Evolutionary conservation across 2,113 vertebrate genomes (phyloP).

Genomic region (Grus americana): DNA sequence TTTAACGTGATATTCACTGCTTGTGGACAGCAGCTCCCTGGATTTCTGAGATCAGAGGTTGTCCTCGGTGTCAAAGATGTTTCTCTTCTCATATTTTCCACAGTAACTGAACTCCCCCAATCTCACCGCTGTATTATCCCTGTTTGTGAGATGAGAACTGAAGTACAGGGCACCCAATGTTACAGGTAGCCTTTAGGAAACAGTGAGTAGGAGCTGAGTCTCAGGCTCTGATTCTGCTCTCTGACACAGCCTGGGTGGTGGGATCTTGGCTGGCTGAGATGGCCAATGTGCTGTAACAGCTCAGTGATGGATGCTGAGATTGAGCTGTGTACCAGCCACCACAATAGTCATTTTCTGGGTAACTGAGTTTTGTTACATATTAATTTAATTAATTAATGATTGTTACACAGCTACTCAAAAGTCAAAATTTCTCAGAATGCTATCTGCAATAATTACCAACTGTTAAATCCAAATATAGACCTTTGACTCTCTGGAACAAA

Average conservation of each 20-base stretch:
- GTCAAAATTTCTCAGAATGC: background rate
- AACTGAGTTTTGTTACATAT: background rate
- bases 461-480: background rate
- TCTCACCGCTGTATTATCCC: background rate
- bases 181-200: background rate
- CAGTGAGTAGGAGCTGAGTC: background rate
- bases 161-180: background rate
- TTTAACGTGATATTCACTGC: background rate
- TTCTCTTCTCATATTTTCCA: background rate
- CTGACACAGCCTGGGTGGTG: background rate
- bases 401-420: background rate
- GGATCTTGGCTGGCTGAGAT: background rate
- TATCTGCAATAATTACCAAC: background rate
- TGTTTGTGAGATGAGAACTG: background rate
- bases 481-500: background rate
- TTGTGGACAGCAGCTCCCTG: background rate
- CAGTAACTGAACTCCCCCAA: background rate
- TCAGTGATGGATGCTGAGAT: background rate
- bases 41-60: constrained; percentile 36
- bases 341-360: background rate
- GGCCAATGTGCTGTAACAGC: fast-evolving
- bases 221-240: background rate
- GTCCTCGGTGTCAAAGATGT: background rate
- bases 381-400: background rate
- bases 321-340: background rate